Percentiles rank a stretch among this genome's conserved stretches.
These are phyloP conservation scores for Neolamprologus tretocephalus DNA, from an alignment of 2,113 vertebrate species.

Conservation along the genomic window DNA sequence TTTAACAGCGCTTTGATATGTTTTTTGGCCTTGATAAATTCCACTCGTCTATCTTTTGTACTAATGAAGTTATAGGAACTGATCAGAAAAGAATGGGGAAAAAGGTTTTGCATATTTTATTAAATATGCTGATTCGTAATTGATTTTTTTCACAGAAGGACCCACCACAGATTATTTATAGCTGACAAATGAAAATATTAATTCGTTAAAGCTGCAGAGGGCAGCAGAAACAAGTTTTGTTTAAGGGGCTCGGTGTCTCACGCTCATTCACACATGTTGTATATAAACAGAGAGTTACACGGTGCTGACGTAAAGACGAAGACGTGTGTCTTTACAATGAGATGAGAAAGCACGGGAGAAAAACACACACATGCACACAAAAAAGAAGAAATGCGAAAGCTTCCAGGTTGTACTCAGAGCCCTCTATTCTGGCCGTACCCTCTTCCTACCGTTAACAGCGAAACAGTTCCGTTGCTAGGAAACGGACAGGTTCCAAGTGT, in stretches of 20 bases:
- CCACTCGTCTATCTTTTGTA: not conserved
- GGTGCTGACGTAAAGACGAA: not conserved
- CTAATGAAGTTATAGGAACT: not conserved
- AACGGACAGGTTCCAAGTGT: not conserved
- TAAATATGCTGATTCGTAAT: not conserved
- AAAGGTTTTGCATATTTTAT: not conserved
- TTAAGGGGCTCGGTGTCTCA: not conserved
- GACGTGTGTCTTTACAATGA: not conserved
- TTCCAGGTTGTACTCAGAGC: too few species aligned
- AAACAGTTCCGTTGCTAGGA: not conserved
- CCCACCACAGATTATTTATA: not conserved
- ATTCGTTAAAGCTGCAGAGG: conserved; percentile 12
- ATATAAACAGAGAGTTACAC: not conserved
- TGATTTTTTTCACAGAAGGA: not conserved
- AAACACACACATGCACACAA: not conserved
- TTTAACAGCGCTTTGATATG: not conserved
- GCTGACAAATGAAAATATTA: not conserved
- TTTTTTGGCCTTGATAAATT: not conserved
- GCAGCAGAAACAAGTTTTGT: conserved; percentile 22
- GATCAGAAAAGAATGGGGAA: not conserved
- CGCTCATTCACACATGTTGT: not conserved
- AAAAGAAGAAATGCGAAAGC: not conserved
- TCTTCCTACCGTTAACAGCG: not conserved
- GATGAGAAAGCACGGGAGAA: not conserved
- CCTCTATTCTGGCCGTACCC: not conserved